A percentile compares a stretch with the other conserved stretches of the same genome.
These are phyloP conservation scores for Loris lydekkerianus DNA, from an alignment of 2,797 vertebrate genomes.

Conservation along the genomic window DNA sequence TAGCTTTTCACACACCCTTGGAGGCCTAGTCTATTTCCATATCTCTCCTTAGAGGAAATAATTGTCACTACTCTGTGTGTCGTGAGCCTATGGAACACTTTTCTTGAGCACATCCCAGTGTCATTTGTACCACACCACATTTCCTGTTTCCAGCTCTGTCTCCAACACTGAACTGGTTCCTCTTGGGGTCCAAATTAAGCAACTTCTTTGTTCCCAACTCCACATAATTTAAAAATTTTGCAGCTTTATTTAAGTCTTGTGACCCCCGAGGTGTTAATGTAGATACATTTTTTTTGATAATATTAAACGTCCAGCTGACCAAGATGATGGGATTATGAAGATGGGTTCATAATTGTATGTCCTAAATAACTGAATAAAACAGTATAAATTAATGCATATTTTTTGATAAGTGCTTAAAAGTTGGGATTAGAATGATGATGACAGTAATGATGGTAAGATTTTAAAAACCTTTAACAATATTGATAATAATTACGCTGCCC, in stretches of 20 bases:
- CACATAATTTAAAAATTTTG: not conserved
- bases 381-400: not conserved
- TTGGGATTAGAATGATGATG: not conserved
- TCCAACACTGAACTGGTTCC: not conserved
- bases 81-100: not conserved
- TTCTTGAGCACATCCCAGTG: accelerated
- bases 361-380: not conserved
- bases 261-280: not conserved
- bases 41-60: not conserved
- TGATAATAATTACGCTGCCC: not conserved
- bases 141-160: not conserved
- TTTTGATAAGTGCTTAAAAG: not conserved
- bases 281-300: not conserved
- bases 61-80: accelerated
- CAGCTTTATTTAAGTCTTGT: not conserved
- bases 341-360: not conserved
- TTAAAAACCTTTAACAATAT: not conserved
- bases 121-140: not conserved
- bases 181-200: not conserved
- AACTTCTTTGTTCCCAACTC: not conserved
- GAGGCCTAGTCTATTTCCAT: not conserved
- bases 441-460: not conserved
- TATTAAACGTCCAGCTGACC: not conserved
- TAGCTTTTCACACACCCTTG: not conserved
- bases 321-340: not conserved